phyloP scores from a whole-genome alignment of 30 jellyfish, hydroid and myxozoan species.

The Hydractinia symbiolongicarpus region DNA sequence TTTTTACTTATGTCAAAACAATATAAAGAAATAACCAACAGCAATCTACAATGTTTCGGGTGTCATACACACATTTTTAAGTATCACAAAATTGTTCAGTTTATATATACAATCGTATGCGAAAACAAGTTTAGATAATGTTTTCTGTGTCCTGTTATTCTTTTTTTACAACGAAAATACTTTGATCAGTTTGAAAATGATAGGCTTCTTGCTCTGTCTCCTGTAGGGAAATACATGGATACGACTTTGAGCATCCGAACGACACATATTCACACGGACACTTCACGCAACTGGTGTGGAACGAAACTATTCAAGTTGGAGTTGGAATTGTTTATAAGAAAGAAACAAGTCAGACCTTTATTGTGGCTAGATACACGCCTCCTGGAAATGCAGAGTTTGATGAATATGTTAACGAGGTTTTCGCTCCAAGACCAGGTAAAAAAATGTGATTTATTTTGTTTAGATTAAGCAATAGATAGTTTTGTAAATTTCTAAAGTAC shows the following conservation, averaged over 20 bases:
- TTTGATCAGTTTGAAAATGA: no score
- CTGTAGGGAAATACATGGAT: neutral
- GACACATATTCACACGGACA: neutral
- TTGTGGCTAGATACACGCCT: slow-evolving; percentile 6
- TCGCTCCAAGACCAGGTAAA: slow-evolving; percentile 14
- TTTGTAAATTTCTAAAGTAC: no score
- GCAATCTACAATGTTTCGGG: no score
- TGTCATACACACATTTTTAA: no score
- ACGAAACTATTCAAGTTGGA: neutral
- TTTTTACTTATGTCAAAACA: no score
- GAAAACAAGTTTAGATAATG: no score
- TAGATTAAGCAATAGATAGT: neutral
- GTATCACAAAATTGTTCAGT: no score
- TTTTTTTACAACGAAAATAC: no score
- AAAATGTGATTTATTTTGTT: neutral
- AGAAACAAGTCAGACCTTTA: neutral
- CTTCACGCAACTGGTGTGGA: slow-evolving; percentile 10
- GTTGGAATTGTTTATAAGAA: neutral
- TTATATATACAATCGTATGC: no score
- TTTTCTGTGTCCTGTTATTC: no score
- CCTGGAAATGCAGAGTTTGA: slow-evolving; percentile 1
- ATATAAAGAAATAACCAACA: no score
- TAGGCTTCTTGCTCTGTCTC: no score
- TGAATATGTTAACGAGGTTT: neutral
- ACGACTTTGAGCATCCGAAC: slow-evolving; percentile 1